Base-by-base conservation (phyloP, 2,797 vertebrate genomes). In the Aplochiton taeniatus region DNA sequence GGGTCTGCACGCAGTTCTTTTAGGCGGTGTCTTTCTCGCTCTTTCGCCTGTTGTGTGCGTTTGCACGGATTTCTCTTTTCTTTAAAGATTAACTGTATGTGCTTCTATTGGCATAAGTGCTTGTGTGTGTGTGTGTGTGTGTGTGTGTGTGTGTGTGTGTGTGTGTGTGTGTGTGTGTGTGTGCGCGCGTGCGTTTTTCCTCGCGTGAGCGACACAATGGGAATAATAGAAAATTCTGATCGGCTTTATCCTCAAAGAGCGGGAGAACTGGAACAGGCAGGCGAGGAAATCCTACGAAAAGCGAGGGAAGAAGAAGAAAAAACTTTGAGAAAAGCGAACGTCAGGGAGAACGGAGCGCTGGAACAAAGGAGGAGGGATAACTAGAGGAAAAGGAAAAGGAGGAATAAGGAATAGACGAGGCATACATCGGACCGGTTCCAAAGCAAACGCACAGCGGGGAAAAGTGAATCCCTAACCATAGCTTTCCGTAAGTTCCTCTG, bases 151-250 rank as follows among this genome's bases (percentile, higher is more conserved):
- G 11, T 44, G 44, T 52, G 31, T 62, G 20, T 56, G 46, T 56
- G 51, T 50, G 14, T 56, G 43, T 53, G 13, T 46, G 4, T 18
- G 50, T 60, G 14, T n/a, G 20, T 57, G 16, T 31, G 44, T 14
- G 17, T 4, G 50, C 51, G 50, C 17, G 48, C 31, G 19, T 50
- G 18, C 42, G 50, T 51, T 53, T 50, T 46, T 50, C 42, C 31
- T 14, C 16, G 41, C 9, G 4, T 20, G 59, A 58, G 14, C 31
- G 49, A 47, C 60, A 57, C 64, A 64, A 48, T 49, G 19, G 46
- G 61, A 50, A 69, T 69, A 68, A 69, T 64, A 31, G 11, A 58
- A 58, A 63, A 65, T 58, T 59, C 68, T 74, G 57, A 72, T 72
- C 61, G 45, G 62, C 58, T 75, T 73, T 56, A 75, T 75, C 49